Evolutionary conservation across 2,113 vertebrate species (phyloP), one percentile per base, ranked within the genome.

Genomic region (Osmerus mordax): DNA sequence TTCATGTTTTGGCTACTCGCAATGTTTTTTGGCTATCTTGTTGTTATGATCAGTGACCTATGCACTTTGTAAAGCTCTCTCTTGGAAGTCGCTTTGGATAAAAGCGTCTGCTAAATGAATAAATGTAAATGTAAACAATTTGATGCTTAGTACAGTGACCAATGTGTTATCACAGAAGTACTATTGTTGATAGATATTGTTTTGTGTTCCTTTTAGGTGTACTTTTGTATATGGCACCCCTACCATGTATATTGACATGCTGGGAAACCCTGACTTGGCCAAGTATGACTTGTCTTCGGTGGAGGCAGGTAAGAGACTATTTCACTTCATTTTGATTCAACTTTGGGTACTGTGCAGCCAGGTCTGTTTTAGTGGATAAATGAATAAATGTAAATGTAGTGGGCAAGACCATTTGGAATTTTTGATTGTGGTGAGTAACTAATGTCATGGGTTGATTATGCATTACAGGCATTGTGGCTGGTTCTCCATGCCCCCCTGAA

Each of bases 161-260:
- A 8, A 23, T 64, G 64, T 13, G 36, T 47, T 19, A 47, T 47
- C 9, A 11, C 9, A 7, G 6, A 41, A 41, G 41, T 12, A 12
- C 9, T 47, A 7, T 47, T 47, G 41, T 47, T 47, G 41, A 47
- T 47, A 47, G 9, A 47, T 47, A 47, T 47, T 19, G 7, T 65
- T 13, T 7, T 4, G 15, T 3, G 21, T 29, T 3, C n/a, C 51
- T 41, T 75, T n/a, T 78, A 96, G 95, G 56, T 96, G 96, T 77
- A 91, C 89, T 4, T 25, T 76, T 74, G 0, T 95, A 25, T 91
- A 92, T 0, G 97, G 96, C 52, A 99, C 96, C 0, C 97, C 97
- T 0, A 98, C 96, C 55, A 98, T 99, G 96, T 98, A 72, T 4
- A 89, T 98, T 58, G 97, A 98, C 73, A 91, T 98, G 82, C 53